Conservation (phyloP, 2,888 invertebrate species). For the Diplolepis rosae region DNA sequence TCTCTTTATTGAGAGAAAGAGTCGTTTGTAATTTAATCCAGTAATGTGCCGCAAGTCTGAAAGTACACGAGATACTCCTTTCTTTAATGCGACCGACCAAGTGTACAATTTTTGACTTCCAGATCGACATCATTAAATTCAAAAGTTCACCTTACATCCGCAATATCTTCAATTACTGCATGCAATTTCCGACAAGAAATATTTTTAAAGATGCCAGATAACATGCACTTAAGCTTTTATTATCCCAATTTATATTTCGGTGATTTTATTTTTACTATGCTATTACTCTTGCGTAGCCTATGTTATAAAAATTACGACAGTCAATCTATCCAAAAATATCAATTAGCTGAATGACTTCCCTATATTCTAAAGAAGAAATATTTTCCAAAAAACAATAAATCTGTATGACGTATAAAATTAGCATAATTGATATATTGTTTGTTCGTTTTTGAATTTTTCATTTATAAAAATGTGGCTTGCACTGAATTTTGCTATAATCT, state of each 20-base stretch:
- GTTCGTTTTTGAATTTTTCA: no score
- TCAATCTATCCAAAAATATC: no score
- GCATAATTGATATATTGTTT: no score
- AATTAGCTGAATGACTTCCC: no score
- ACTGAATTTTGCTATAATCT: no score
- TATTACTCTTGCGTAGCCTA: no score
- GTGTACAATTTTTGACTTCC: not conserved
- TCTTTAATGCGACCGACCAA: not conserved
- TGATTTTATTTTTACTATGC: not conserved
- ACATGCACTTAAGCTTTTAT: not conserved
- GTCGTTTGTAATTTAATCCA: not conserved
- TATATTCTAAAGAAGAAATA: no score
- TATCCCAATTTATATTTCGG: not conserved
- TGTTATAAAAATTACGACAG: no score
- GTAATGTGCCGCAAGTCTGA: not conserved
- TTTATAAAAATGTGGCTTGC: no score
- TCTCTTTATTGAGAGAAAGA: not conserved
- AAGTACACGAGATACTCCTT: not conserved
- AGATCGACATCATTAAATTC: not conserved
- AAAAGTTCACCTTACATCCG: not conserved
- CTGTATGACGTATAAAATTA: no score
- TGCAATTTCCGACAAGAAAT: not conserved
- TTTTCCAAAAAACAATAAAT: no score
- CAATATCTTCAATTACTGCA: not conserved
- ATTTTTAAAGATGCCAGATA: not conserved